These are phyloP conservation scores for Drosophila subsilvestris DNA, from an alignment of 2,888 invertebrate genomes.

Conservation along the genomic window DNA sequence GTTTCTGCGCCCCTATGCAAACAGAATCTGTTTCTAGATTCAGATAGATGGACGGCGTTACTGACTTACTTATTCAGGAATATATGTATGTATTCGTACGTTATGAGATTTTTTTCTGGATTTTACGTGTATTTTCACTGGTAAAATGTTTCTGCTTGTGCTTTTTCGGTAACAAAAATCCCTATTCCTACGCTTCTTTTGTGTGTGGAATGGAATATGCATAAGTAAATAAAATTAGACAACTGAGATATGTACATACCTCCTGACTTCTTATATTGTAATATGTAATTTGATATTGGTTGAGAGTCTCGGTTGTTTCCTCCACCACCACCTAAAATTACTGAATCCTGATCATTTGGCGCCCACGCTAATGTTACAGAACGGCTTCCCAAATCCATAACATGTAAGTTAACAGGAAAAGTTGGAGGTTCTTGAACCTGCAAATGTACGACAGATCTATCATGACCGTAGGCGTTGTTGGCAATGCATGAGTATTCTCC, in stretches of 20 bases:
- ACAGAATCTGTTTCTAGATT: too few species aligned
- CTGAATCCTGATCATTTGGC: conserved; percentile 84
- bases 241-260: conserved; percentile 78
- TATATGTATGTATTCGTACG: too few species aligned
- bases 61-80: too few species aligned
- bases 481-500: conserved; percentile 87
- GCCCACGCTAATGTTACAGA: conserved; percentile 86
- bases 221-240: background rate
- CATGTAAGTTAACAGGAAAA: conserved; percentile 86
- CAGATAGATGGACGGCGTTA: too few species aligned
- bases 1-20: too few species aligned
- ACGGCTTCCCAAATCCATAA: conserved; percentile 86
- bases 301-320: conserved; percentile 83
- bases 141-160: too few species aligned
- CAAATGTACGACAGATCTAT: conserved; percentile 84
- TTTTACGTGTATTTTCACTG: too few species aligned
- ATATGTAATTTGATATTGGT: conserved; percentile 86
- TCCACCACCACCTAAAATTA: conserved; percentile 61
- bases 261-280: conserved; percentile 87
- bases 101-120: too few species aligned
- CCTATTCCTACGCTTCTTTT: too few species aligned
- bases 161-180: too few species aligned
- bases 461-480: conserved; percentile 87
- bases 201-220: background rate
- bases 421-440: conserved; percentile 87